Conservation (phyloP, 2,113 vertebrate genomes). For the Crotalus horridus region DNA sequence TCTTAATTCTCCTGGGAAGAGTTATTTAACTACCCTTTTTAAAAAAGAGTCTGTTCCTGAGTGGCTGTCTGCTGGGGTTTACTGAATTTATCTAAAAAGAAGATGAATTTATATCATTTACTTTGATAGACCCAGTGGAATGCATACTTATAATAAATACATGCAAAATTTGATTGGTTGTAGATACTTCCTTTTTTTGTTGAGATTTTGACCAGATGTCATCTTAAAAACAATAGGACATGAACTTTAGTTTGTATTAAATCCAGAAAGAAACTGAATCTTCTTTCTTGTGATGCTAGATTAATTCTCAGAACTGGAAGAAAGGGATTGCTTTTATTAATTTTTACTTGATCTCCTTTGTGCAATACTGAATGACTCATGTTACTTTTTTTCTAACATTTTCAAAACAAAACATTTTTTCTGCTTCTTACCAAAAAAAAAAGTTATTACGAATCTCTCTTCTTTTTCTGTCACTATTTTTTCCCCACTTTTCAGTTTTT, state of each 20-base stretch:
- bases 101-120: background rate
- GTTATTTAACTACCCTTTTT: background rate
- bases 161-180: background rate
- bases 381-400: slow-evolving; percentile 26
- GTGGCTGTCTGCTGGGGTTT: background rate
- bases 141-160: background rate
- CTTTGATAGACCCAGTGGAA: background rate
- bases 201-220: background rate
- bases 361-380: slow-evolving; percentile 12
- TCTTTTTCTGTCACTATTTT: background rate
- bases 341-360: background rate
- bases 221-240: background rate
- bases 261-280: slow-evolving; percentile 22
- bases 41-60: background rate
- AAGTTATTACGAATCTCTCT: slow-evolving; percentile 15
- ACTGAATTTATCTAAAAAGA: background rate
- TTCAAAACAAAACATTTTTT: slow-evolving; percentile 33
- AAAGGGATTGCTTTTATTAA: slow-evolving; percentile 26
- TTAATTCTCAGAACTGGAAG: slow-evolving; percentile 32
- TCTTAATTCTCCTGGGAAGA: background rate
- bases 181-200: background rate
- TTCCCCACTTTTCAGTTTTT: background rate
- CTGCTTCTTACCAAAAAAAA: slow-evolving; percentile 1
- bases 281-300: slow-evolving; percentile 5
- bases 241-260: background rate